Conservation (phyloP, 2,113 vertebrate species). For the Podarcis raffonei region DNA sequence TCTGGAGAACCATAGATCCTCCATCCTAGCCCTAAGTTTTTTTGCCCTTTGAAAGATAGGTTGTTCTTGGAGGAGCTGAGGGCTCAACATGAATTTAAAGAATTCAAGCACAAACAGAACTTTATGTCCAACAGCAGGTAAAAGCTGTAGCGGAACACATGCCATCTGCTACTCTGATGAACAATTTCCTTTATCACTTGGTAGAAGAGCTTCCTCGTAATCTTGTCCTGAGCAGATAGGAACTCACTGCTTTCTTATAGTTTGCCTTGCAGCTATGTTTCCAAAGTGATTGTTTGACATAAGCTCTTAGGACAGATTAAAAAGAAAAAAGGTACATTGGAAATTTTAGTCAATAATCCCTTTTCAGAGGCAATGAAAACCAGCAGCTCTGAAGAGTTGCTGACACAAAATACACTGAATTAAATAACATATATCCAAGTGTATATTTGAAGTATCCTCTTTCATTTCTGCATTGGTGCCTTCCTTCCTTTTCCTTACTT, state of each 20-base stretch:
- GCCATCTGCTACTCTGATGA: background rate
- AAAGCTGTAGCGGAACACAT: background rate
- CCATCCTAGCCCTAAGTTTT: background rate
- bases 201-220: background rate
- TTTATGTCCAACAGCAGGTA: background rate
- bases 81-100: background rate
- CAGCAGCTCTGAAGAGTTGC: background rate
- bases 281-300: background rate
- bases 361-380: background rate
- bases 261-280: background rate
- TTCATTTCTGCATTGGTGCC: background rate
- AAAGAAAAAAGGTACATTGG: background rate
- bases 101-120: slow-evolving; percentile 15
- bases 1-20: background rate
- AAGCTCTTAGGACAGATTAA: background rate
- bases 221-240: background rate
- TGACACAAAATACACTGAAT: background rate
- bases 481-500: background rate
- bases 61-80: background rate
- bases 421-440: background rate
- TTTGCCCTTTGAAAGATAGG: accelerated
- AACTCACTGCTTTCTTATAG: background rate
- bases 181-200: background rate
- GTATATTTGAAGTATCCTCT: background rate
- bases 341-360: background rate